Evolutionary conservation across 1,140 invertebrate species (phyloP), one percentile per base, ranked within the genome.

Genomic region (Pinna nobilis): DNA sequence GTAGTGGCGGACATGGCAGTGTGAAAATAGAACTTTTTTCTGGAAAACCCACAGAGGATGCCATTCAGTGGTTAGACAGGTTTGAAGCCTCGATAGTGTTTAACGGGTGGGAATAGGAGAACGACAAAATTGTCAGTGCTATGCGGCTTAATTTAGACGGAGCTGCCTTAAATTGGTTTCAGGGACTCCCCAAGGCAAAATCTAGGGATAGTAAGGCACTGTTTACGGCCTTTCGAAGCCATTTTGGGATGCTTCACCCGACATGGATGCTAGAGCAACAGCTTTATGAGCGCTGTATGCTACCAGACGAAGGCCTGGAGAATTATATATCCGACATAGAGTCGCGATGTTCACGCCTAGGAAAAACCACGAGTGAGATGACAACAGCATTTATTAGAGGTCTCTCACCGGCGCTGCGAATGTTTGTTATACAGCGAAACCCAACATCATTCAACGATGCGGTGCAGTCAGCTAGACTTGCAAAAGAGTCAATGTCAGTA

Each of bases 91-190:
- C 35, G 37, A 25, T 41, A 4, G 39, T 28, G 4, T 63, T 63
- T 30, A 63, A 63, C 37, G n/a, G 23, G 3, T 63, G 60, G 60
- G 44, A 39, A 44, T 13, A 60, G 6, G 60, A 63, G 30, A 35
- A 3, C 4, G 23, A 18, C 23, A 41, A 63, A 32, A 47, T 63
- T 1, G 15, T 28, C 37, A 41, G 37, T 25, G 60, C 60, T 4
- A 1, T 63, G 25, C 33, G 37, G 44, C n/a, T 63, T 4, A 18
- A 35, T 23, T 35, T 44, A 15, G 23, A 18, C 23, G 60, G 60
- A 41, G 37, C 13, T 5, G 37, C 60, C 3, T n/a, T 63, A 4
- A 6, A 39, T 5, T 63, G 60, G 60, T n/a, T 11, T 44, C 33
- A 28, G 13, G 5, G 20, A 7, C 15, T 63, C 5, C 15, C 37